A percentile compares a stretch with the other conserved stretches of the same genome.
Evolutionary conservation across 2,113 vertebrate species (phyloP).

Genomic region (Periophthalmus modestus): DNA sequence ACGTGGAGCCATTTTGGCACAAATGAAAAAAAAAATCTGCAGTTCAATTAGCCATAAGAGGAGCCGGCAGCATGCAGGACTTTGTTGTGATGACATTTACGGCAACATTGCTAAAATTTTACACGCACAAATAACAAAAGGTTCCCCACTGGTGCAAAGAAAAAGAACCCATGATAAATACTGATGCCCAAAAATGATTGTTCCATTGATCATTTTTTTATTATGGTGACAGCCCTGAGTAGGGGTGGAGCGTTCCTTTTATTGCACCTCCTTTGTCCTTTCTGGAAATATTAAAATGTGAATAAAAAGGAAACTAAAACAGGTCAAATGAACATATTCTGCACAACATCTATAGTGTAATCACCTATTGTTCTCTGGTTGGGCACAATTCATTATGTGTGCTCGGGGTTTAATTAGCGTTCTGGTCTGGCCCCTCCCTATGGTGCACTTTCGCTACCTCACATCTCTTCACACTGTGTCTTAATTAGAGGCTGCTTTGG

Average conservation of each 20-base stretch:
- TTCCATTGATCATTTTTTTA: no score
- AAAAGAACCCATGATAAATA: no score
- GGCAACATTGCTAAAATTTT: no score
- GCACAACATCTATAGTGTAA: constrained; percentile 10
- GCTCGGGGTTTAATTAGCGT: constrained; percentile 52
- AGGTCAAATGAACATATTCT: constrained; percentile 22
- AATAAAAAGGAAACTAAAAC: constrained; percentile 33
- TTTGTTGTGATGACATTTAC: no score
- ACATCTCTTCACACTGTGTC: constrained; percentile 37
- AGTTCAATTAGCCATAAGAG: no score
- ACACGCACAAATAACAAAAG: no score
- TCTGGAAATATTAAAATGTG: constrained; percentile 25
- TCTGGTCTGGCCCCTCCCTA: constrained; percentile 22
- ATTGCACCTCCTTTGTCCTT: constrained; percentile 38
- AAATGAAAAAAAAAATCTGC: no score
- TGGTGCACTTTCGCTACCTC: constrained; percentile 8
- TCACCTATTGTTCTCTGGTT: constrained; percentile 39
- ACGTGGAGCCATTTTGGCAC: no score
- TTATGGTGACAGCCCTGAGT: no score
- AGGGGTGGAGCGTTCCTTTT: constrained; percentile 2
- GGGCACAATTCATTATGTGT: constrained; percentile 40
- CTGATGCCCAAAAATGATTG: no score
- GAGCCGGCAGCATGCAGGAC: no score
- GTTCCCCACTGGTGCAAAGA: no score
- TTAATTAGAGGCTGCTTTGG: constrained; percentile 55